These are phyloP conservation scores for Hirudo medicinalis DNA, from an alignment of 1,140 invertebrate genomes.

Conservation along the genomic window DNA sequence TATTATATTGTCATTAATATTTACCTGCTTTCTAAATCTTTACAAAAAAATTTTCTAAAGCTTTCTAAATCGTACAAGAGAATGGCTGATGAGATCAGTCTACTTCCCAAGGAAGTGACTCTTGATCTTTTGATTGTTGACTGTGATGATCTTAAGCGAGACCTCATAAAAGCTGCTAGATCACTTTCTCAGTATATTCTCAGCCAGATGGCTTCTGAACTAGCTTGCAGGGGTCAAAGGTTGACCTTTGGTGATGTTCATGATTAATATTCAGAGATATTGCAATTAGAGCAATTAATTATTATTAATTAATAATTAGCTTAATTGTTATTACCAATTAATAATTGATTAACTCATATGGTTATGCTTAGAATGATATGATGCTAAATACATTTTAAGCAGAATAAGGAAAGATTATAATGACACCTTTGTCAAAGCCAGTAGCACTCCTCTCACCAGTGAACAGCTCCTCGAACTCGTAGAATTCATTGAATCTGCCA, in stretches of 20 bases:
- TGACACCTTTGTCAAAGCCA: constrained; percentile 5
- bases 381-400: neutral
- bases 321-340: neutral
- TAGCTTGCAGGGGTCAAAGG: constrained; percentile 34
- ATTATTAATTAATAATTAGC: neutral
- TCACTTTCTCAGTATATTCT: constrained; percentile 34
- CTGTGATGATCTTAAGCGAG: constrained; percentile 39
- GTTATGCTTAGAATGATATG: neutral
- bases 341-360: neutral
- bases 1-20: neutral
- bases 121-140: constrained; percentile 39
- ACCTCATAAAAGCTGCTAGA: constrained; percentile 33
- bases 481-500: constrained; percentile 14
- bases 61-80: constrained; percentile 37
- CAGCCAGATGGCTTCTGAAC: constrained; percentile 35
- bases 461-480: constrained; percentile 11
- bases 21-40: too few species aligned
- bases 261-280: neutral
- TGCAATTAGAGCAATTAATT: too few species aligned
- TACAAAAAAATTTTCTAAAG: too few species aligned
- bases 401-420: constrained; percentile 12
- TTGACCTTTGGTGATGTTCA: neutral
- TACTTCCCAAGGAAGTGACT: constrained; percentile 37
- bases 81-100: constrained; percentile 36
- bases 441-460: neutral